Conservation (phyloP, 2,888 invertebrate species). For the Cerceris ruficornis region DNA sequence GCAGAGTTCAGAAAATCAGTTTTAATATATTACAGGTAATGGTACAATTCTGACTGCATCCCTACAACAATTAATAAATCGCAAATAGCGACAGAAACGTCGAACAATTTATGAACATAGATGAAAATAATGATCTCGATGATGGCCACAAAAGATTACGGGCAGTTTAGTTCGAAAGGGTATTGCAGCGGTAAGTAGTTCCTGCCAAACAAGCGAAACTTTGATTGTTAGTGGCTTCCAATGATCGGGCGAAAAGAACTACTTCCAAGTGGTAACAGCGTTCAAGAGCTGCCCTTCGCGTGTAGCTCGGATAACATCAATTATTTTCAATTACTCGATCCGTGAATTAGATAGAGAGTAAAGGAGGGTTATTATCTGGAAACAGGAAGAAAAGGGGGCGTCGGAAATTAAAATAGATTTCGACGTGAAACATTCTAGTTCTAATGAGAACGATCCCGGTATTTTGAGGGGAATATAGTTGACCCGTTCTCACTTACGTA, state of each 20-base stretch:
- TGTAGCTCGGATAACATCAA: slow-evolving; percentile 13
- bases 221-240: slow-evolving; percentile 20
- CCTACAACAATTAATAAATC: too few species aligned
- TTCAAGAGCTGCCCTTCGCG: not conserved
- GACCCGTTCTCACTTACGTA: slow-evolving; percentile 30
- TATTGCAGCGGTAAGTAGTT: slow-evolving; percentile 32
- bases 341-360: not conserved
- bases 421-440: not conserved
- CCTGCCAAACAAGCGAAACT: slow-evolving; percentile 31
- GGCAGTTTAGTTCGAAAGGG: slow-evolving; percentile 16
- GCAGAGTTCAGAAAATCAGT: too few species aligned
- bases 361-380: too few species aligned
- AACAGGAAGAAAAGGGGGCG: not conserved
- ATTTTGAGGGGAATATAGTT: slow-evolving; percentile 8
- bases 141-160: slow-evolving; percentile 12
- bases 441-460: not conserved
- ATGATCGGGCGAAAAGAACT: slow-evolving; percentile 39
- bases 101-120: not conserved
- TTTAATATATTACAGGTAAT: too few species aligned
- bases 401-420: not conserved
- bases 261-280: slow-evolving; percentile 22
- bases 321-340: slow-evolving; percentile 18
- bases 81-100: not conserved
- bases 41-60: too few species aligned
- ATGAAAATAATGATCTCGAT: slow-evolving; percentile 14